A percentile compares a stretch with the other conserved stretches of the same genome.
Evolutionary conservation across 2,113 vertebrate genomes (phyloP).

Genomic region (Ictidomys tridecemlineatus): DNA sequence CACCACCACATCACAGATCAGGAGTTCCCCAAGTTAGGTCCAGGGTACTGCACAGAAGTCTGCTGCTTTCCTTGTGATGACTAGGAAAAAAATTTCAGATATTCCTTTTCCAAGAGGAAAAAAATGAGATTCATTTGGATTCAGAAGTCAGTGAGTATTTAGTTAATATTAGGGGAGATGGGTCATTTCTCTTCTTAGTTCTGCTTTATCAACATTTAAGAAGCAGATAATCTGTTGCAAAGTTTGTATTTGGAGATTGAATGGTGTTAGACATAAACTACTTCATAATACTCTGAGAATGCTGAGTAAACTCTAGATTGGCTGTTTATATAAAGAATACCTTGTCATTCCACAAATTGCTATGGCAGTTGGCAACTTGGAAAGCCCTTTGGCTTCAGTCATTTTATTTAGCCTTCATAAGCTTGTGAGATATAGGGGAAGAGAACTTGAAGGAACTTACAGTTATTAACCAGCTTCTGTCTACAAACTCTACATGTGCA

Average conservation of each 20-base stretch:
- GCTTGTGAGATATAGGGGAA: not conserved
- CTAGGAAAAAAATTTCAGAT: not conserved
- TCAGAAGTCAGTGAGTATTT: not conserved
- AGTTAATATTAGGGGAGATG: not conserved
- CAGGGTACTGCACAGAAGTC: not conserved
- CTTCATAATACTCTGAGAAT: constrained; percentile 57
- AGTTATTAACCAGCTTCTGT: not conserved
- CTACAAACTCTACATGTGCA: not conserved
- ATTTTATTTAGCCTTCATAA: constrained; percentile 31
- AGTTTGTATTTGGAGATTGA: constrained; percentile 67
- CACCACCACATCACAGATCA: accelerated
- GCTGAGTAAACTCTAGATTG: constrained; percentile 71
- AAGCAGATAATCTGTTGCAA: constrained; percentile 51
- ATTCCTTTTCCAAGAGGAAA: constrained; percentile 33
- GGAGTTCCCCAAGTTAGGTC: not conserved
- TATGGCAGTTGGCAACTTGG: not conserved
- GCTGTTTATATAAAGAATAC: constrained; percentile 61
- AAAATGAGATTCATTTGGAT: constrained; percentile 15
- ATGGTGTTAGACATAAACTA: constrained; percentile 52
- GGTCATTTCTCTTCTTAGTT: constrained; percentile 38
- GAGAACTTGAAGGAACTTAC: not conserved
- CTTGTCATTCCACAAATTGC: not conserved
- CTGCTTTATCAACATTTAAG: constrained; percentile 69
- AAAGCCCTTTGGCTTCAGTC: not conserved
- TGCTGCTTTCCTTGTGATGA: not conserved